Base-by-base conservation (phyloP, 2,888 invertebrate genomes). In the Fabriciana adippe region DNA sequence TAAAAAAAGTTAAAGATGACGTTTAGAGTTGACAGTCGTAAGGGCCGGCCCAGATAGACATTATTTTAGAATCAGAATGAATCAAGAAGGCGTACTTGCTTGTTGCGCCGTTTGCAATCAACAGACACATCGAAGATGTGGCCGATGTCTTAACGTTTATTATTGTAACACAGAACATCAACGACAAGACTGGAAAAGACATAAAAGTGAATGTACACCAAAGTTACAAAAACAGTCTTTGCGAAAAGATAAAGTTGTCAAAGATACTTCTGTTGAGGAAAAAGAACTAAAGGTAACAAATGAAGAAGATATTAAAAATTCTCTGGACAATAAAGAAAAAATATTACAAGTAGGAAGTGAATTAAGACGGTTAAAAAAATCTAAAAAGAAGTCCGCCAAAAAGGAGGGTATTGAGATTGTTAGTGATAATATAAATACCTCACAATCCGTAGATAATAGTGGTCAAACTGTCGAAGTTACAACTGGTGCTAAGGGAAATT, bases 131-230 rank as follows among this genome's bases (percentile, higher is more conserved):
- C 89, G 95, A 72, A 94, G 96, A 77, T 97, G 97, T 87, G 94
- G 95, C 75, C 94, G 95, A 76, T 97, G 97, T 85, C 95, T 95
- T 81, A 88, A 87, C 70, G 93, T 94, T 62, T 95, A 95, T 86
- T 97, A 97, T 86, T 97, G 97, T 88, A 95, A 95, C 70, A 95
- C 94, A 76, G 95, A 95, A 72, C 97, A 97, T 84, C 97, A 97
- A 87, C 94, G 94, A 73, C 91, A 94, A 78, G 96, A 97, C 82
- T 97, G 97, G 97, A 95, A 94, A 81, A 93, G 91, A 74, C 97
- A 97, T 81, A 96, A 95, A 90, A 87, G 86, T 75, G 90, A 93
- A 76, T 95, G 95, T 82, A 85, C 87, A 63, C 85, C 86, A 51
- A 90, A 92, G 78, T 80, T 91, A 80, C 84, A 88, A 73, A 87